Evolutionary conservation across 2,888 invertebrate species (phyloP), one percentile per base, ranked within the genome.

Genomic region (Microctonus aethiopoides): DNA sequence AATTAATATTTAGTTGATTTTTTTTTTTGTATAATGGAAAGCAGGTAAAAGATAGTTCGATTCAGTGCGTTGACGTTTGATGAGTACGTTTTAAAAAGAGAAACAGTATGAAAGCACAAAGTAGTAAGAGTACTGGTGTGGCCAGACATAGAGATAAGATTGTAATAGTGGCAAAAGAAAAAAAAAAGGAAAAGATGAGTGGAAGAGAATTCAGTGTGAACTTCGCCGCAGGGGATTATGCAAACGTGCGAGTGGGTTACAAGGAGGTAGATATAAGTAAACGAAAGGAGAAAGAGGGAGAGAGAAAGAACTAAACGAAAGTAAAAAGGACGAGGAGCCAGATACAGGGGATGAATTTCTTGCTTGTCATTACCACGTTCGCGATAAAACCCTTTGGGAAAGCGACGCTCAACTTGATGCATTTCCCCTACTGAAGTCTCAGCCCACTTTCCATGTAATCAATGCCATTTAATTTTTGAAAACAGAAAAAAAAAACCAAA

Each of bases 171-270:
- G 39, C 41, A 32, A n/a, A 60, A 36, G 10, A 16, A 62, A 20
- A 63, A 59, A 59, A 46, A 56, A 70, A 70, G 68, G 62, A 57
- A n/a, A 32, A 36, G 51, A 54, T 61, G 69, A 54, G 51, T 61
- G 64, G 68, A 56, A 63, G 57, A 29, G 63, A 57, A 51, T 13
- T 39, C 76, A 75, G 81, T 79, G 81, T 77, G 81, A 83, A 81
- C 78, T 81, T 81, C 73, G 79, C 81, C 79, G 77, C 76, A 70
- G 80, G 81, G 82, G 80, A 82, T 83, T 82, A 83, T 81, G 79
- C 80, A 83, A 83, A 82, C 78, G 78, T 74, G 75, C 72, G 51
- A 66, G 73, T 67, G 72, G 54, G 66, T 60, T 66, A 70, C 13
- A 39, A 39, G 39, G 1, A 39, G 13, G n/a, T n/a, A n/a, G n/a